Conservation (phyloP, 2,888 invertebrate genomes). For the Cantharis nigra region DNA sequence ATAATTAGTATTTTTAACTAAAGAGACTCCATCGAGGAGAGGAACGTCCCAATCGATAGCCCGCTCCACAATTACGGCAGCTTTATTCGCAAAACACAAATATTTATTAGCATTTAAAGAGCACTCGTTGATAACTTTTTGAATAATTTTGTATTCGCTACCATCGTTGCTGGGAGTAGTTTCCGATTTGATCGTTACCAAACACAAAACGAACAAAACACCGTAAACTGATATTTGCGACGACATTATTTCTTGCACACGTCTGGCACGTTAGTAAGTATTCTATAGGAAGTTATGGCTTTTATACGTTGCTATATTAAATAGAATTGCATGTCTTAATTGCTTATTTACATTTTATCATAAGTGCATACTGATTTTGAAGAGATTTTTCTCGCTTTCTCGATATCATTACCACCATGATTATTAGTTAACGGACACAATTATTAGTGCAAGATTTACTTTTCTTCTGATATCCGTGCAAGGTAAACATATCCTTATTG, state of each 20-base stretch:
- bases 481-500: not conserved
- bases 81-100: constrained; percentile 48
- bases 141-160: constrained; percentile 33
- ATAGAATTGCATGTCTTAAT: not conserved
- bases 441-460: constrained; percentile 1
- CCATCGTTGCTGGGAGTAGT: constrained; percentile 1
- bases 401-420: not conserved
- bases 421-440: not conserved
- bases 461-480: not conserved
- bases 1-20: constrained; percentile 43
- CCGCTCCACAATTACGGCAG: constrained; percentile 46
- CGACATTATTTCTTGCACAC: not conserved
- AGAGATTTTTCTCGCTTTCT: not conserved
- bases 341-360: not conserved
- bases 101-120: constrained; percentile 32
- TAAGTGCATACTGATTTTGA: not conserved
- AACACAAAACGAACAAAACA: not conserved
- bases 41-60: constrained; percentile 46
- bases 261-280: not conserved
- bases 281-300: not conserved
- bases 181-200: not conserved
- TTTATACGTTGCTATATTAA: not conserved
- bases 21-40: constrained; percentile 47
- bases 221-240: not conserved
- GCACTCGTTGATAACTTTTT: constrained; percentile 41